Evolutionary conservation across 2,888 invertebrate species (phyloP).

Genomic region (Perithous albicinctus): DNA sequence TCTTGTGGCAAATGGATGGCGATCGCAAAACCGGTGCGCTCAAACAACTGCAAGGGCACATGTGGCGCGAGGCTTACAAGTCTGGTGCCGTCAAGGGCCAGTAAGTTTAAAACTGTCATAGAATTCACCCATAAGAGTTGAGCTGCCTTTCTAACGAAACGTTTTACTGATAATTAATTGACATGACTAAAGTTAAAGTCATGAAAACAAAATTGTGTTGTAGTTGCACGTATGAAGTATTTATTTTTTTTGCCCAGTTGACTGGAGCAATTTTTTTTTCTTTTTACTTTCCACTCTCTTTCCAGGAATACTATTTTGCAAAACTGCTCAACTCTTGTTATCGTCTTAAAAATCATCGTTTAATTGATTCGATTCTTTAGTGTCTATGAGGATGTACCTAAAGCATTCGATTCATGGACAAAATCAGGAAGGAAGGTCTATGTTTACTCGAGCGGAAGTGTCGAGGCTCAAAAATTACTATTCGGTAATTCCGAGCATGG

Average conservation of each 20-base stretch:
- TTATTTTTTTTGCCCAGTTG: too few relatives aligned
- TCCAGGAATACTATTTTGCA: not conserved
- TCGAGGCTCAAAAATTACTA: conserved; percentile 95
- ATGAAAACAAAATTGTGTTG: too few relatives aligned
- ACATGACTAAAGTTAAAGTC: too few relatives aligned
- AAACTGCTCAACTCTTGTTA: conserved; percentile 42
- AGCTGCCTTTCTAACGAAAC: not conserved
- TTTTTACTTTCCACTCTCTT: not conserved
- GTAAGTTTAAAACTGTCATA: conserved; percentile 88
- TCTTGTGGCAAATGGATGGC: conserved; percentile 92
- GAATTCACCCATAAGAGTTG: not conserved
- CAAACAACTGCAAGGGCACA: conserved; percentile 95
- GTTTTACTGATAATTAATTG: too few relatives aligned
- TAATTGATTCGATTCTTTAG: conserved; percentile 86
- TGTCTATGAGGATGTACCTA: conserved; percentile 94
- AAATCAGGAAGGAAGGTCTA: conserved; percentile 89
- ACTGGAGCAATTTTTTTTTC: not conserved
- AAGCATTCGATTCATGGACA: conserved; percentile 90
- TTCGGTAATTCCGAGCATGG: conserved; percentile 92
- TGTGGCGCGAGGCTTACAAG: conserved; percentile 95
- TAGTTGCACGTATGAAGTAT: too few relatives aligned
- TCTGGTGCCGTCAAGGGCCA: conserved; percentile 93
- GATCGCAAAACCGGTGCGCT: conserved; percentile 93
- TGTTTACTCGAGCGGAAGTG: conserved; percentile 96
- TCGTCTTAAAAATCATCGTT: conserved; percentile 3